phyloP scores from a whole-genome alignment of 1,140 invertebrate species.

The Potamilus streckersoni region DNA sequence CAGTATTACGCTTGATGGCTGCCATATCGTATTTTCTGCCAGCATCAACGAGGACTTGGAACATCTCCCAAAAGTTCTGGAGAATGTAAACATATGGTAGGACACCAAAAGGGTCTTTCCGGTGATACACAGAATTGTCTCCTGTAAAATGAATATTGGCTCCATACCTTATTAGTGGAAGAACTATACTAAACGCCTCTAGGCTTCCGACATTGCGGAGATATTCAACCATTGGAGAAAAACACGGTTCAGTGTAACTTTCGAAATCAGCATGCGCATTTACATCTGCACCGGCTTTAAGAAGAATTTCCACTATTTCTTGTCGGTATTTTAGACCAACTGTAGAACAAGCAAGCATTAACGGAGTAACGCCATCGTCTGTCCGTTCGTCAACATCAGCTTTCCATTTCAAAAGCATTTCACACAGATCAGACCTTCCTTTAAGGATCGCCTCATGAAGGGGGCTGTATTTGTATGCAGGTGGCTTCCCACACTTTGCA shows the following conservation, averaged over 20 bases:
- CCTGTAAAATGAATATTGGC: slow-evolving; percentile 70
- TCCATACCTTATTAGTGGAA: slow-evolving; percentile 82
- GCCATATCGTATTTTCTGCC: slow-evolving; percentile 35
- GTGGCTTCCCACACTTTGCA: slow-evolving; percentile 75
- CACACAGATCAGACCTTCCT: slow-evolving; percentile 72
- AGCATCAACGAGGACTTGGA: slow-evolving; percentile 39
- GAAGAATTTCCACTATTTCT: slow-evolving; percentile 76
- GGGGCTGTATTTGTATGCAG: slow-evolving; percentile 82
- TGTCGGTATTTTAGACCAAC: slow-evolving; percentile 76
- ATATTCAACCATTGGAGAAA: slow-evolving; percentile 86
- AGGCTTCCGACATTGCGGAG: slow-evolving; percentile 77
- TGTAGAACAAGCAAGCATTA: slow-evolving; percentile 89
- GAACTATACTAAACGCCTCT: slow-evolving; percentile 77
- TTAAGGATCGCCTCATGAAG: slow-evolving; percentile 83
- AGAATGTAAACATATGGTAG: slow-evolving; percentile 42
- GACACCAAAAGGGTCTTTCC: slow-evolving; percentile 53
- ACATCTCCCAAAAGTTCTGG: slow-evolving; percentile 34
- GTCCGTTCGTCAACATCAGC: slow-evolving; percentile 75
- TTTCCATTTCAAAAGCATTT: slow-evolving; percentile 71
- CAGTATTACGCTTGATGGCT: slow-evolving; percentile 32
- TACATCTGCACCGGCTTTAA: slow-evolving; percentile 66
- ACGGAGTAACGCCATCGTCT: slow-evolving; percentile 79
- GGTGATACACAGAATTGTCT: slow-evolving; percentile 22
- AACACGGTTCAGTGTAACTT: slow-evolving; percentile 62
- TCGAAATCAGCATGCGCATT: slow-evolving; percentile 74